Percentiles rank a stretch among this genome's conserved stretches.
Evolutionary conservation across 1,140 invertebrate species (phyloP).

Genomic region (Ceratina japonica): DNA sequence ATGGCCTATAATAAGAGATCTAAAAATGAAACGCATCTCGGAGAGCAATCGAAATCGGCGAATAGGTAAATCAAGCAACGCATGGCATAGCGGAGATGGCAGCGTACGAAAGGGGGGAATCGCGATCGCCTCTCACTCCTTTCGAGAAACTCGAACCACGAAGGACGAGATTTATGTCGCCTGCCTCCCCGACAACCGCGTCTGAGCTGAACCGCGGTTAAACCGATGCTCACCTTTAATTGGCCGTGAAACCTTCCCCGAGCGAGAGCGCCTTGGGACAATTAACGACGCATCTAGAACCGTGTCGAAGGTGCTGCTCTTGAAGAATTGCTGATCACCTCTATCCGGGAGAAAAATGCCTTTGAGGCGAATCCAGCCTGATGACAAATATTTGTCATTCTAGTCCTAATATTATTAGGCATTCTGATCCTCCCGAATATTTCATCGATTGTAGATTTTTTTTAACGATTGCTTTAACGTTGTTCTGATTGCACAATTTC

Average conservation of each 20-base stretch:
- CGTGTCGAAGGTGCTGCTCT: too few species aligned
- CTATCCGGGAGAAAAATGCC: too few species aligned
- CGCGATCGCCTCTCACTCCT: slow-evolving; percentile 58
- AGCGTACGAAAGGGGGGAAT: slow-evolving; percentile 28
- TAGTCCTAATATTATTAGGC: neutral
- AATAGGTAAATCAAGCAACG: slow-evolving; percentile 51
- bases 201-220: slow-evolving; percentile 51
- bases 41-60: slow-evolving; percentile 16
- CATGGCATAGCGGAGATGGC: slow-evolving; percentile 1
- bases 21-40: slow-evolving; percentile 23
- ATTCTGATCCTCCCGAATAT: too few species aligned
- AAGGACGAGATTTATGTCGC: slow-evolving; percentile 64
- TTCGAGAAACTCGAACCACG: slow-evolving; percentile 63
- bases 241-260: slow-evolving; percentile 51
- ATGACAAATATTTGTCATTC: slow-evolving; percentile 14
- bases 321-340: too few species aligned
- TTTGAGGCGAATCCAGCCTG: too few species aligned
- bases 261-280: slow-evolving; percentile 15
- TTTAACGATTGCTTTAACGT: too few species aligned
- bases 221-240: slow-evolving; percentile 64
- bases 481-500: too few species aligned
- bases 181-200: slow-evolving; percentile 60
- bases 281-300: slow-evolving; percentile 39
- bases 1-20: neutral
- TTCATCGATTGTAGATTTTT: too few species aligned